phyloP scores from a whole-genome alignment of 2,888 invertebrate species.

The Thecocarcelia acutangulata region DNA sequence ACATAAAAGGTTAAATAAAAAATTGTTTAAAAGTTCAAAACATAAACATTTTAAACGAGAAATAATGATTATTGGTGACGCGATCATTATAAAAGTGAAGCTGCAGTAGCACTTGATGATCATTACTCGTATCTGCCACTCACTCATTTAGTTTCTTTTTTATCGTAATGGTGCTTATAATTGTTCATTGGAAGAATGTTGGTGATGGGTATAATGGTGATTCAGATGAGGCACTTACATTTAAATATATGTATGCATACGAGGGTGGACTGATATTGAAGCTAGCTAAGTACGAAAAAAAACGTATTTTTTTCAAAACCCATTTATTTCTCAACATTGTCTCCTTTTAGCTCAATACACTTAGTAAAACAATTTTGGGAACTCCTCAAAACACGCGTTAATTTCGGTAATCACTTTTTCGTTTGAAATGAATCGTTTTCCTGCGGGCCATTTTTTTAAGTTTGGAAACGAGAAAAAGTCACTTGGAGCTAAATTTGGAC shows the following conservation, averaged over 20 bases:
- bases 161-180: constrained; percentile 33
- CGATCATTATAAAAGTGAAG: constrained; percentile 7
- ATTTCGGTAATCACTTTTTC: no score
- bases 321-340: no score
- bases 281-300: no score
- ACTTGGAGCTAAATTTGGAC: no score
- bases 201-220: constrained; percentile 26
- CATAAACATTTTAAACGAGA: constrained; percentile 38
- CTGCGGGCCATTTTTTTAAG: no score
- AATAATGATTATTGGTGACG: constrained; percentile 35
- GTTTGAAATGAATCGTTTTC: no score
- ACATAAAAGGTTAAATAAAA: background rate
- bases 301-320: no score
- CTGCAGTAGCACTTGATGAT: background rate
- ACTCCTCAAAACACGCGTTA: no score
- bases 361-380: no score
- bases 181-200: constrained; percentile 11
- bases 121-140: background rate
- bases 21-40: constrained; percentile 38
- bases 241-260: background rate
- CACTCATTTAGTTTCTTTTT: constrained; percentile 14
- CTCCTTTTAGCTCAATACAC: no score
- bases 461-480: no score
- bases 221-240: background rate
- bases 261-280: no score